Conservation (phyloP, 2,888 invertebrate genomes). For the Drosophila niveifrons region DNA sequence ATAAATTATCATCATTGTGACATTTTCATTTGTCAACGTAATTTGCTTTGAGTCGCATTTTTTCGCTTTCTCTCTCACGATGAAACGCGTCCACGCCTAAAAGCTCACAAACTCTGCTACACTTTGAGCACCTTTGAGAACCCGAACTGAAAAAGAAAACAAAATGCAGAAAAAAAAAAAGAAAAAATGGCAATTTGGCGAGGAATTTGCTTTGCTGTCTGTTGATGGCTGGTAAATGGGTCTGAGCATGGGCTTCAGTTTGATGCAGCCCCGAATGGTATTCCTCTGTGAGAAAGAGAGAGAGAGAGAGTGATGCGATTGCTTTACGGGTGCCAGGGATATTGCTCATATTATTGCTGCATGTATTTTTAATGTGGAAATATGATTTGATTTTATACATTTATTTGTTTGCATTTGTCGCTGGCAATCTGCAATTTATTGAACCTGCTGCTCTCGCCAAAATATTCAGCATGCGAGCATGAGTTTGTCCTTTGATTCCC, state of each 20-base stretch:
- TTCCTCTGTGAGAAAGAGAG: constrained; percentile 9
- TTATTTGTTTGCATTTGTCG: constrained; percentile 68
- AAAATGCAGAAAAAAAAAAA: constrained; percentile 9
- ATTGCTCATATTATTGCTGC: constrained; percentile 64
- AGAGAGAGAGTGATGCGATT: constrained; percentile 46
- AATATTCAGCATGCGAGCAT: constrained; percentile 24
- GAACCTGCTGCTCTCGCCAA: constrained; percentile 39
- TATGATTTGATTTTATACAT: constrained; percentile 79
- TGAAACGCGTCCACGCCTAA: constrained; percentile 49
- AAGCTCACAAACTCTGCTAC: constrained; percentile 52
- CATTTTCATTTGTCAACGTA: constrained; percentile 79
- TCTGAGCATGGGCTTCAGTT: not conserved
- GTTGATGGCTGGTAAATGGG: constrained; percentile 22
- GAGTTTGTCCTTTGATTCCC: constrained; percentile 55
- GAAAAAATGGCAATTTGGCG: constrained; percentile 58
- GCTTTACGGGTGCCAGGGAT: constrained; percentile 46
- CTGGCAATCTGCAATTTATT: constrained; percentile 69
- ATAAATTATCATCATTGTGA: constrained; percentile 78
- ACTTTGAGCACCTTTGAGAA: constrained; percentile 49
- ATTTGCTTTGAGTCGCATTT: constrained; percentile 70
- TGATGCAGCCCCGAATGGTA: constrained; percentile 1
- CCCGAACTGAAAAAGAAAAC: not conserved
- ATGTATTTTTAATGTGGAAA: constrained; percentile 73
- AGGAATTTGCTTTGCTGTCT: constrained; percentile 63
- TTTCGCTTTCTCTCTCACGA: constrained; percentile 25